Percentiles rank a stretch among this genome's conserved stretches.
phyloP scores from a whole-genome alignment of 2,888 invertebrate genomes.

The Cryptocheilus praepositus region DNA sequence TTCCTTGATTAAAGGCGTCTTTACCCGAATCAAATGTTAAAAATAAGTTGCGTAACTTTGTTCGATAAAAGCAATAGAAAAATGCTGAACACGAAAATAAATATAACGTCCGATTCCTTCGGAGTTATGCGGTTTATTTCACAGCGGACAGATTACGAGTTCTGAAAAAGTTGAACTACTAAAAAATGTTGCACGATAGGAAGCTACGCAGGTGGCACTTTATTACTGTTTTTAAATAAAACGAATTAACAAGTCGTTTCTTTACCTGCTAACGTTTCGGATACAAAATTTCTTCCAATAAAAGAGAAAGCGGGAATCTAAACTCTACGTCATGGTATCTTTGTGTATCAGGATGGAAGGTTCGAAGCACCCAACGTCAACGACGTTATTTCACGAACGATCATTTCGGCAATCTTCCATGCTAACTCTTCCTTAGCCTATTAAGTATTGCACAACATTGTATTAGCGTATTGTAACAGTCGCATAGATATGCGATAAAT shows the following conservation, averaged over 20 bases:
- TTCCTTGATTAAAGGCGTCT: no score
- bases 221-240: constrained; percentile 18
- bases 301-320: constrained; percentile 23
- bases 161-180: no score
- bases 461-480: neutral
- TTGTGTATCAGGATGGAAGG: constrained; percentile 63
- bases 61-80: constrained; percentile 1
- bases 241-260: constrained; percentile 24
- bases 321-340: constrained; percentile 18
- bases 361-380: constrained; percentile 81
- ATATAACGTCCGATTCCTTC: no score
- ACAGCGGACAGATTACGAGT: no score
- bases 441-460: neutral
- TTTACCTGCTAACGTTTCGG: neutral
- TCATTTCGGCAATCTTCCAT: constrained; percentile 98
- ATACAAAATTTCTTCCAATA: constrained; percentile 25
- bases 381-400: constrained; percentile 94
- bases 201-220: constrained; percentile 29
- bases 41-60: neutral
- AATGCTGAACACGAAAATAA: no score
- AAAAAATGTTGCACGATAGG: constrained; percentile 49
- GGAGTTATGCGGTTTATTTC: no score
- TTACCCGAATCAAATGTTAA: no score
- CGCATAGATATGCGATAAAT: neutral
- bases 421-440: constrained; percentile 95